These are phyloP conservation scores for Mellivora capensis DNA, from an alignment of 2,113 vertebrate genomes.

Conservation along the genomic window DNA sequence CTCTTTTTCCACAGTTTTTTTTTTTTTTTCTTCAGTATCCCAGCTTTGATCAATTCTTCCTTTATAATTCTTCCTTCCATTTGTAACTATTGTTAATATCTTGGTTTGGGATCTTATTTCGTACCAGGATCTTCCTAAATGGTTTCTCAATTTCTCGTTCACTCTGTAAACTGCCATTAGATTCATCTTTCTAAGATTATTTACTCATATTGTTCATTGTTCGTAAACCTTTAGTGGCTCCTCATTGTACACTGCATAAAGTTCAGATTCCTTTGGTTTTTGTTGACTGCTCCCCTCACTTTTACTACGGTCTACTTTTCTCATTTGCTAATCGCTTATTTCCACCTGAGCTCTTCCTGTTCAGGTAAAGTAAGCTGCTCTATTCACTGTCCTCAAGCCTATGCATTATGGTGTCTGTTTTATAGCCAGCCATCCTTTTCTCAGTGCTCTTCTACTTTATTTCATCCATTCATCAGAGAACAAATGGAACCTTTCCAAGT, in stretches of 20 bases:
- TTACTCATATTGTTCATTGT: not conserved
- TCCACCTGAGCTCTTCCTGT: not conserved
- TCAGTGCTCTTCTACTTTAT: not conserved
- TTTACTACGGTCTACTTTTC: not conserved
- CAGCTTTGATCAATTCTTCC: not conserved
- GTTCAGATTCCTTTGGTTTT: not conserved
- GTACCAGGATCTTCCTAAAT: not conserved
- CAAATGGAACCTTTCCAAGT: not conserved
- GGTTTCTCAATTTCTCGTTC: not conserved
- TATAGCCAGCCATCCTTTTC: not conserved
- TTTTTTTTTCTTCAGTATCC: not conserved
- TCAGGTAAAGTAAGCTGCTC: not conserved
- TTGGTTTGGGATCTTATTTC: not conserved
- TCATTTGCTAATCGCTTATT: not conserved
- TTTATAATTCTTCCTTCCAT: not conserved
- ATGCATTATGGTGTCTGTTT: conserved; percentile 7
- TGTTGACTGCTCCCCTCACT: not conserved
- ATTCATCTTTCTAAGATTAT: conserved; percentile 28
- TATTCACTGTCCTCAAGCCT: not conserved
- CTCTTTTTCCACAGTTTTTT: not conserved
- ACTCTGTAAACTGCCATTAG: not conserved
- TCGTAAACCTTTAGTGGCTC: not conserved
- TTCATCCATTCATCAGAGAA: not conserved
- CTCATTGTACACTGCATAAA: not conserved
- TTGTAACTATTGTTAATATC: not conserved